Evolutionary conservation across 2,113 vertebrate genomes (phyloP).

Genomic region (Paratilapia polleni): DNA sequence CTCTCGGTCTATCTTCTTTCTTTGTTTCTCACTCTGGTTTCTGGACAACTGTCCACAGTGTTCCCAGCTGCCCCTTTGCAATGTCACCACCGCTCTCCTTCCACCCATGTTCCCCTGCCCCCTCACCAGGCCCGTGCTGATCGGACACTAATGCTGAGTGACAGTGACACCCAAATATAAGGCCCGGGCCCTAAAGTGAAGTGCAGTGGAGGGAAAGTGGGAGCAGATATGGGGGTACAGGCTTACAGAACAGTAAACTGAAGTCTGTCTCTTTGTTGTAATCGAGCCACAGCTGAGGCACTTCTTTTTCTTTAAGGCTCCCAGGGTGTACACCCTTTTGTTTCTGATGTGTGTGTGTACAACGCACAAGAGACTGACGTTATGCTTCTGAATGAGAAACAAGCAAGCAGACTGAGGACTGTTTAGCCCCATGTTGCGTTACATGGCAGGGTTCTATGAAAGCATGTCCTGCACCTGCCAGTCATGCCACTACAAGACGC

Average conservation of each 20-base stretch:
- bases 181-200: conserved; percentile 45
- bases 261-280: conserved; percentile 10
- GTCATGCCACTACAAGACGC: conserved; percentile 43
- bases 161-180: conserved; percentile 75
- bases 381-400: conserved; percentile 25
- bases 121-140: conserved; percentile 51
- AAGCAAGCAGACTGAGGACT: conserved; percentile 40
- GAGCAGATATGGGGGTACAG: not conserved
- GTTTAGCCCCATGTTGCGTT: conserved; percentile 52
- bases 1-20: conserved; percentile 8
- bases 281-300: not conserved
- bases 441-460: conserved; percentile 60
- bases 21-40: conserved; percentile 49
- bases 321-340: not conserved
- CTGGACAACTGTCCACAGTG: conserved; percentile 65
- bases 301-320: not conserved
- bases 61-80: conserved; percentile 67
- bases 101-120: conserved; percentile 58
- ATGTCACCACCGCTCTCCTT: conserved; percentile 76
- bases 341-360: conserved; percentile 9
- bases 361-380: conserved; percentile 26
- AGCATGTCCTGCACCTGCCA: conserved; percentile 50
- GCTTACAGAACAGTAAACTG: conserved; percentile 19
- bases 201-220: not conserved
- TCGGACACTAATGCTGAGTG: conserved; percentile 70